A percentile compares a stretch with the other conserved stretches of the same genome.
phyloP scores from a whole-genome alignment of 2,888 invertebrate species.

The Mechanitis messenoides region DNA sequence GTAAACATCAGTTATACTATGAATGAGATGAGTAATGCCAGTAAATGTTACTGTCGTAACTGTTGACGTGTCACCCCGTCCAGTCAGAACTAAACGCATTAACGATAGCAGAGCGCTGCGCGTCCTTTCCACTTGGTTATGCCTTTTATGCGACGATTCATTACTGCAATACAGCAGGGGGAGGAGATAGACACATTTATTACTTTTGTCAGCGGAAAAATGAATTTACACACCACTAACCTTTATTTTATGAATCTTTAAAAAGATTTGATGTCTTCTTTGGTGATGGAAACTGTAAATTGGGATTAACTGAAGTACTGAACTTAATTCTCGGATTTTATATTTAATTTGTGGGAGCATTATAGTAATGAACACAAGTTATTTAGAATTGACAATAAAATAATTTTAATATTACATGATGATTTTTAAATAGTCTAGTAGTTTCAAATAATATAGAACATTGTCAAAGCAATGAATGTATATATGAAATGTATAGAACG shows the following conservation, averaged over 20 bases:
- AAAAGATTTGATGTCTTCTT: conserved; percentile 17
- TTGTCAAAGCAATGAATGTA: no score
- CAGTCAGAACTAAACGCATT: conserved; percentile 57
- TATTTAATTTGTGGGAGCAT: no score
- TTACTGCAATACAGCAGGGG: conserved; percentile 70
- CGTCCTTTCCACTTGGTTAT: conserved; percentile 73
- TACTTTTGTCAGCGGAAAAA: conserved; percentile 76
- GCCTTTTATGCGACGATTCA: conserved; percentile 75
- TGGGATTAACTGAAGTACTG: not conserved
- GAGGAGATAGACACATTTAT: conserved; percentile 73
- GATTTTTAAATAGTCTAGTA: no score
- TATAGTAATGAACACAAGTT: no score
- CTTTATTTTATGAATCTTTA: conserved; percentile 36
- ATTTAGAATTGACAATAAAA: no score
- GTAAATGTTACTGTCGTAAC: conserved; percentile 26
- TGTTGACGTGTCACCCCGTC: conserved; percentile 49
- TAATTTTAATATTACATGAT: no score
- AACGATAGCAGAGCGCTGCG: conserved; percentile 39
- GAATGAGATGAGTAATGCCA: conserved; percentile 8
- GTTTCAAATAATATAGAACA: no score
- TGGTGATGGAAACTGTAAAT: not conserved
- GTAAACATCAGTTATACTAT: not conserved
- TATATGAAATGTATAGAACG: no score
- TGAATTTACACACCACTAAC: conserved; percentile 60
- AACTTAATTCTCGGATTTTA: no score